Base-by-base conservation (phyloP, 2,888 invertebrate species). In the Pantelozetes paolii region DNA sequence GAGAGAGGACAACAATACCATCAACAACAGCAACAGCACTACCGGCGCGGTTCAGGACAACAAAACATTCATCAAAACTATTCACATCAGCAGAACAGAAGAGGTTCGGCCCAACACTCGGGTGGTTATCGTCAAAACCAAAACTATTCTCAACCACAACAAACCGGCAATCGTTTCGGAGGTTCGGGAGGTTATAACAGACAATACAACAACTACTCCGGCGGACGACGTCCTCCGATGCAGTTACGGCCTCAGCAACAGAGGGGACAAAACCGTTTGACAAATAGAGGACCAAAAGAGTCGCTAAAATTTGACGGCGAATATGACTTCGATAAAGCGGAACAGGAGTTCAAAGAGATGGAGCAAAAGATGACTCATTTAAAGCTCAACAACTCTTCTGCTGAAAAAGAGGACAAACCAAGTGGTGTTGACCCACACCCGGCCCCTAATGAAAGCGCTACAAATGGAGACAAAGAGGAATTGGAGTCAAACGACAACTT, bases 251-350 rank as follows among this genome's bases (percentile, higher is more conserved):
- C 73, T 42, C 71, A 40, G 23, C 6, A 3, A 5, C 59, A 50
- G 30, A 59, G 30, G 5, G 48, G 36, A 18, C 73, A 69, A 40
- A 73, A 67, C 67, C 70, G 74, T 15, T 23, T 20, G 11, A 11
- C 57, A 45, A 42, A 48, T 23, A 32, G 71, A 11, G 23, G 23
- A 9, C 28, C 62, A 6, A 70, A 81, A 71, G 81, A 81, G 88
- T 80, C 88, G 18, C 87, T 95, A 78, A 94, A 94, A 83, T 97
- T 96, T 83, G 95, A 95, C 78, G 91, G 90, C 79, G 98, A 99
- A 82, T 99, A 94, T 82, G 99, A 99, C 84, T 99, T 99, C 82
- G 98, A 99, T 84, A 92, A 94, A 83, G 96, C 97, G 75, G 98
- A 99, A 83, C 94, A 92, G 54, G 90, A 97, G 84, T 98, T 98